Evolutionary conservation across 2,797 vertebrate genomes (phyloP), one percentile per base, ranked within the genome.

Genomic region (Epinephelus malabaricus): DNA sequence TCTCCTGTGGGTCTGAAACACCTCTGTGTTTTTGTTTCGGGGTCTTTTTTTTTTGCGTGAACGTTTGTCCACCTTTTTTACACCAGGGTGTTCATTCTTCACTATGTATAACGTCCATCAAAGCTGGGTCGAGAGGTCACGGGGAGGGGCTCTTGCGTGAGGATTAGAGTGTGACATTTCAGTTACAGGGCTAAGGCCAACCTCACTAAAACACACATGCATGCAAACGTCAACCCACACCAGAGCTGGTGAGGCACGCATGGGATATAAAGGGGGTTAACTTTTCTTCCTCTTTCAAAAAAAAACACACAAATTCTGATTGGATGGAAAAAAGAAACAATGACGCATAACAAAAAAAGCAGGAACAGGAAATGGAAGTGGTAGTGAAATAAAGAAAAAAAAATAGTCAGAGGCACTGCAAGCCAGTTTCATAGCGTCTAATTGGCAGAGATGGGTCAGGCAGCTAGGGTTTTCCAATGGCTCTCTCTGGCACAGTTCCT

Each of bases 371-470:
- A 90, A 90, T 90, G 85, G 85, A 87, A 87, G 82, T 90, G 84
- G 82, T 79, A 79, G 74, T 88, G 86, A 90, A 86, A 88, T 79
- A 79, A 90, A 83, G 69, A 87, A 69, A 77, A 82, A 90, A 76
- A 86, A 87, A 90, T 87, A 93, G 94, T 96, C 87, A 93, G 95
- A 95, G 96, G 96, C 97, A 97, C 96, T 93, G 92, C 96, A 95
- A 96, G 96, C 95, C 90, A 94, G 95, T 95, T 95, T 92, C 53
- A 82, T 91, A 89, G 89, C 81, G 70, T 95, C 91, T 92, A 92
- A 93, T 94, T 95, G 94, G 93, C 92, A 91, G 94, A 95, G 93
- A 94, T 93, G 94, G 92, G 93, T 95, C 94, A 95, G 94, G 95
- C 95, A 93, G 94, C 95, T 93, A 91, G 94, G 93, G 93, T 95